phyloP scores from a whole-genome alignment of 2,797 vertebrate species.

The Falco novaeseelandiae region DNA sequence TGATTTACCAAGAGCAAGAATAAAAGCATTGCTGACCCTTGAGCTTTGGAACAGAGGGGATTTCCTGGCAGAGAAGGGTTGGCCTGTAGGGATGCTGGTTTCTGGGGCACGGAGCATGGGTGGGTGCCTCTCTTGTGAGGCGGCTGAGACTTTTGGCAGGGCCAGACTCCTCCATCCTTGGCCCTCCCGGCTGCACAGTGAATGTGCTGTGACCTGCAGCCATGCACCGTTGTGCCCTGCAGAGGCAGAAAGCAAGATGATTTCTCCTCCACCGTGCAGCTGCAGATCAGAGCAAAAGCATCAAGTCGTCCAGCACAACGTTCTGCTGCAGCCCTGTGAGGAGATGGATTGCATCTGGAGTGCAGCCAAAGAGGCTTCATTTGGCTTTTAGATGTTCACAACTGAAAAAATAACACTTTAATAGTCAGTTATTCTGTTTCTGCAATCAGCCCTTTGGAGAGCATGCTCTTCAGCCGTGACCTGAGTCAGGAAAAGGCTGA shows the following conservation, averaged over 20 bases:
- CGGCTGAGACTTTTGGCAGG: not conserved
- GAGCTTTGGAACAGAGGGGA: not conserved
- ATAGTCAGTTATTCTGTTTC: not conserved
- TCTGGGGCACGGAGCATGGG: not conserved
- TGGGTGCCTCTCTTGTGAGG: not conserved
- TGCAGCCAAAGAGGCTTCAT: not conserved
- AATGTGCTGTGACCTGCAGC: not conserved
- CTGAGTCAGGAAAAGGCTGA: not conserved
- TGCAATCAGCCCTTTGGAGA: not conserved
- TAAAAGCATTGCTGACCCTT: not conserved
- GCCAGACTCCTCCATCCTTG: not conserved
- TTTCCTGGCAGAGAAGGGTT: not conserved
- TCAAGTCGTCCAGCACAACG: not conserved
- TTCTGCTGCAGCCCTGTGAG: not conserved
- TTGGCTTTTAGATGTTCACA: not conserved
- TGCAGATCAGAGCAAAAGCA: not conserved
- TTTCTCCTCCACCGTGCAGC: rapidly evolving
- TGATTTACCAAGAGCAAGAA: not conserved
- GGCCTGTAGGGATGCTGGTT: not conserved
- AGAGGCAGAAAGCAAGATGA: not conserved
- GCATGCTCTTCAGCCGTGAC: not conserved
- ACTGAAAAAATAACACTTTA: not conserved
- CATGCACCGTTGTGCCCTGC: not conserved
- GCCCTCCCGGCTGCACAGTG: not conserved
- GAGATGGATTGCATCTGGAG: not conserved